phyloP scores from a whole-genome alignment of 2,888 invertebrate genomes.

The Hypercompe scribonia region DNA sequence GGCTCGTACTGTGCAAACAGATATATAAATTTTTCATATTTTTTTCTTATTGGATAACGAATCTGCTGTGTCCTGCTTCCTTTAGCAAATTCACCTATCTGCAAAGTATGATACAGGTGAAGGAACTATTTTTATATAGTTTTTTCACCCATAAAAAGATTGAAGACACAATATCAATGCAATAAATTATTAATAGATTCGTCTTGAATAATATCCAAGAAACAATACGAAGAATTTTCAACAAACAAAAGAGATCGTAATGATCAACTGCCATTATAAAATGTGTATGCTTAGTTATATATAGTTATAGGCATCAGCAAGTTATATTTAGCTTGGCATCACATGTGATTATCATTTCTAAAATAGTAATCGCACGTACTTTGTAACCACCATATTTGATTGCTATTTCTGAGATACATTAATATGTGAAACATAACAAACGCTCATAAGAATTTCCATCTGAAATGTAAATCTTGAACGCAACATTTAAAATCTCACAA shows the following conservation, averaged over 20 bases:
- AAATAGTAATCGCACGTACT: constrained; percentile 7
- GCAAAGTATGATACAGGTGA: not conserved
- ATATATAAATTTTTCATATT: too few species aligned
- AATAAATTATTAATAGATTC: not conserved
- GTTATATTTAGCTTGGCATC: constrained; percentile 10
- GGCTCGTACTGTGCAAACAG: not conserved
- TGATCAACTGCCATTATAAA: constrained; percentile 6
- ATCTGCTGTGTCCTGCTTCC: not conserved
- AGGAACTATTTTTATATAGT: not conserved
- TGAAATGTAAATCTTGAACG: constrained; percentile 40
- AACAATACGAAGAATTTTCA: not conserved
- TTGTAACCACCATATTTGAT: not conserved
- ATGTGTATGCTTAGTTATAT: constrained; percentile 2
- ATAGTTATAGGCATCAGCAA: not conserved
- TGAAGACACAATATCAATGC: not conserved
- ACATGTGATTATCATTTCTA: constrained; percentile 2
- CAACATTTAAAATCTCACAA: constrained; percentile 40
- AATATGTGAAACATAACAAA: constrained; percentile 19
- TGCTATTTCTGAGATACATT: constrained; percentile 11
- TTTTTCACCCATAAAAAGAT: not conserved
- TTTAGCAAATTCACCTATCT: not conserved
- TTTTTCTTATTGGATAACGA: not conserved
- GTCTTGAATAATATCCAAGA: constrained; percentile 10
- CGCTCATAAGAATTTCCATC: constrained; percentile 35
- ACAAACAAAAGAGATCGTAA: constrained; percentile 2